Evolutionary conservation across 2,113 vertebrate genomes (phyloP), one percentile per base, ranked within the genome.

Genomic region (Sander vitreus): DNA sequence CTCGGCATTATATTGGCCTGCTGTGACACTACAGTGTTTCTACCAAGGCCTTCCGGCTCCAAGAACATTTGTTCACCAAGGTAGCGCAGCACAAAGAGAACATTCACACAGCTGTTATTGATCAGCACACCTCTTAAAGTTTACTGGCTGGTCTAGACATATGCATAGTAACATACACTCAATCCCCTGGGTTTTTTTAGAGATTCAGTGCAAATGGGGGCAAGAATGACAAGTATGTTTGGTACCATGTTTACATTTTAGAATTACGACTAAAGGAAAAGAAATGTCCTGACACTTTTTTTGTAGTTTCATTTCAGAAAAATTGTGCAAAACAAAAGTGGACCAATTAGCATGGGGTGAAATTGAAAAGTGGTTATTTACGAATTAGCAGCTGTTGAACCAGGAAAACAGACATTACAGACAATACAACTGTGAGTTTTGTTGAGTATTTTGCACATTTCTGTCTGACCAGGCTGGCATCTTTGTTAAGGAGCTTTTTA

Each of bases 21-120:
- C 73, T 45, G 59, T 75, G 48, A 74, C n/a, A 48, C n/a, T 10
- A 5, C 60, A n/a, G 1, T 14, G 39, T 48, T 76, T 47, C 25
- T 15, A 0, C 12, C 8, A 33, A 60, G n/a, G 25, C 74, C 27
- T 30, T 27, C 39, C 76, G 21, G 53, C 65, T 27, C 4, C 9
- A 11, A 6, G 33, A 33, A 81, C 62, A 76, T 70, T 78, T 65
- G 54, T 59, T 54, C 62, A 66, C 21, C 30, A 15, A 45, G 5
- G 36, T 21, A 59, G 36, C 33, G 14, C 23, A 53, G 76, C 30
- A 43, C n/a, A 47, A 23, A 65, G 25, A 59, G 23, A 33, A 30
- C 57, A 33, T n/a, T 64, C 57, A 72, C 18, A 51, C 84, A 53
- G 58, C 55, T 73, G 66, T 50, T 54, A 65, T 23, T 50, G 36